phyloP scores from a whole-genome alignment of 1,140 invertebrate genomes.

The Brachystomella parvula region DNA sequence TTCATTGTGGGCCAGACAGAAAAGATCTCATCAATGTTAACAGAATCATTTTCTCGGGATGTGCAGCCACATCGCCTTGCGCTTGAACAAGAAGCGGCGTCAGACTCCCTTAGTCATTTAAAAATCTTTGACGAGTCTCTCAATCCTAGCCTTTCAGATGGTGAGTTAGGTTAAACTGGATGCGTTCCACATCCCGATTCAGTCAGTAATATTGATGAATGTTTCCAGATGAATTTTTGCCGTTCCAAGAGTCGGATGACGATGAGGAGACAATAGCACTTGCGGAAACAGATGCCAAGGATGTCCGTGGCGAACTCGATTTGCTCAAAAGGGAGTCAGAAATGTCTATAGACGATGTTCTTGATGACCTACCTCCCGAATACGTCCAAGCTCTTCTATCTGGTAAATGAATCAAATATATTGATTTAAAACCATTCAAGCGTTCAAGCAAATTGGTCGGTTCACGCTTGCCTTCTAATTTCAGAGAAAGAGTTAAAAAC shows the following conservation, averaged over 20 bases:
- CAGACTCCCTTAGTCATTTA: neutral
- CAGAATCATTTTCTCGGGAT: conserved; percentile 43
- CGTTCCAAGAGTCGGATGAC: conserved; percentile 66
- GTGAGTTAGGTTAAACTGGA: conserved; percentile 40
- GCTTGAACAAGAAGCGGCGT: neutral
- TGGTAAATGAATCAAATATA: too few species aligned
- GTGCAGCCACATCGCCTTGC: neutral
- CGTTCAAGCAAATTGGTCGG: too few species aligned
- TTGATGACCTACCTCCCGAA: conserved; percentile 63
- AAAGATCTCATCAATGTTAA: conserved; percentile 86
- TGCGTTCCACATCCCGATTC: neutral
- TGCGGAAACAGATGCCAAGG: conserved; percentile 65
- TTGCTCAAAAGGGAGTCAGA: conserved; percentile 66
- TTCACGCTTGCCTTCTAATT: too few species aligned
- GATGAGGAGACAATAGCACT: conserved; percentile 95
- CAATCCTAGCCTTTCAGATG: conserved; percentile 44
- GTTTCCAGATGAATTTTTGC: conserved; percentile 67
- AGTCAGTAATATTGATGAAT: too few species aligned
- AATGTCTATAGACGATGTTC: conserved; percentile 65
- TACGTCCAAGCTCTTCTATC: conserved; percentile 56
- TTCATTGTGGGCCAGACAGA: conserved; percentile 99
- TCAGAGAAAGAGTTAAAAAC: neutral
- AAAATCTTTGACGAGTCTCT: neutral
- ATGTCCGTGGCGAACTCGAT: conserved; percentile 68
- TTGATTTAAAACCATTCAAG: too few species aligned